phyloP scores from a whole-genome alignment of 2,888 invertebrate species.

The Unio pictorum region DNA sequence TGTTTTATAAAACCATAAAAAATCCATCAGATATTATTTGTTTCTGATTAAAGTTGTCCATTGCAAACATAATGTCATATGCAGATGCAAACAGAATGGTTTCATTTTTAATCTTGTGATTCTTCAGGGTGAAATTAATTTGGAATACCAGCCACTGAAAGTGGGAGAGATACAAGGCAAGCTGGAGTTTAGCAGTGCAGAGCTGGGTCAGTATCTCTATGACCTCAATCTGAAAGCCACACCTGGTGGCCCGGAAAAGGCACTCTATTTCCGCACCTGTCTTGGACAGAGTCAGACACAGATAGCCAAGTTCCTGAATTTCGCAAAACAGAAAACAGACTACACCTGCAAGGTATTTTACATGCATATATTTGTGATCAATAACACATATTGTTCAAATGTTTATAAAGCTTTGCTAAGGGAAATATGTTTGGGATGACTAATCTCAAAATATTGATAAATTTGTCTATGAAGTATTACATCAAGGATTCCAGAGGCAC shows the following conservation, averaged over 20 bases:
- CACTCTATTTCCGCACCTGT: constrained; percentile 66
- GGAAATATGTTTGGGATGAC: neutral
- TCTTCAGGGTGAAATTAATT: constrained; percentile 65
- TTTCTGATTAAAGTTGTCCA: too few relatives aligned
- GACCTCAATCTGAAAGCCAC: constrained; percentile 69
- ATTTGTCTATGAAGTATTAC: too few relatives aligned
- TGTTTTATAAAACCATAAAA: too few relatives aligned
- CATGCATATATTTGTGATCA: neutral
- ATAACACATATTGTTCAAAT: neutral
- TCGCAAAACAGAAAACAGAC: constrained; percentile 71
- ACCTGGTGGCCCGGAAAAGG: constrained; percentile 67
- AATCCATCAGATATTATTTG: too few relatives aligned
- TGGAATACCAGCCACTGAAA: constrained; percentile 71
- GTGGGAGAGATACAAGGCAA: constrained; percentile 64
- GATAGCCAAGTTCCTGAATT: constrained; percentile 70
- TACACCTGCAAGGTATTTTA: constrained; percentile 69
- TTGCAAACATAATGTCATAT: too few relatives aligned
- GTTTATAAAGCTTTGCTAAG: neutral
- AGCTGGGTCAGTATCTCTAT: constrained; percentile 70
- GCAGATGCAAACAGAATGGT: too few relatives aligned
- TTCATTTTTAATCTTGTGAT: too few relatives aligned
- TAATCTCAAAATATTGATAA: too few relatives aligned
- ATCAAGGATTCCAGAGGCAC: too few relatives aligned
- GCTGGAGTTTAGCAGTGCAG: constrained; percentile 67
- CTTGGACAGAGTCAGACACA: constrained; percentile 66